Evolutionary conservation across 1,140 invertebrate genomes (phyloP).

Genomic region (Dendroctonus ponderosae): DNA sequence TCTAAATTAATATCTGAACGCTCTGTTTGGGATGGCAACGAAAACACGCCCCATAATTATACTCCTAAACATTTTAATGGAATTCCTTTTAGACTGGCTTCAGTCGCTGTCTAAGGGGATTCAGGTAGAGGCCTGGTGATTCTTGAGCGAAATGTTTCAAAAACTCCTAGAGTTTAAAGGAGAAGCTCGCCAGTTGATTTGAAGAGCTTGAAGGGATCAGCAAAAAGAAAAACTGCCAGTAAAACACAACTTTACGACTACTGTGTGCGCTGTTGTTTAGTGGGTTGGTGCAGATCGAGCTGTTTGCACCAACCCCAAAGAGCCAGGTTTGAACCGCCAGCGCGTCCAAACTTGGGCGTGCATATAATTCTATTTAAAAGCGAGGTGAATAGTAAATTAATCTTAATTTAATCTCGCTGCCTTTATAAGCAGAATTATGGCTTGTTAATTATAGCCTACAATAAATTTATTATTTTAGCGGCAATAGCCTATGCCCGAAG

Average conservation of each 20-base stretch:
- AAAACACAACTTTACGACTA: too few species aligned
- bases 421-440: slow-evolving; percentile 37
- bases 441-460: slow-evolving; percentile 35
- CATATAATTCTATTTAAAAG: slow-evolving; percentile 37
- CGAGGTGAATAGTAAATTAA: slow-evolving; percentile 37
- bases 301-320: slow-evolving; percentile 8
- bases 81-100: too few species aligned
- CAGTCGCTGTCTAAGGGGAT: too few species aligned
- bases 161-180: too few species aligned
- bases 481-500: slow-evolving; percentile 15
- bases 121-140: too few species aligned
- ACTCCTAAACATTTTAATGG: too few species aligned
- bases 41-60: too few species aligned
- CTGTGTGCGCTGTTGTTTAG: background rate
- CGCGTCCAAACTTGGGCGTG: slow-evolving; percentile 28
- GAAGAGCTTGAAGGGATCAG: too few species aligned
- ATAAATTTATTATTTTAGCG: slow-evolving; percentile 37
- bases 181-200: too few species aligned
- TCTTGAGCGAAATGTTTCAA: too few species aligned
- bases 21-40: too few species aligned
- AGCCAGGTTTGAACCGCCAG: slow-evolving; percentile 14
- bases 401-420: slow-evolving; percentile 36
- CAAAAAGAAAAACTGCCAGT: too few species aligned
- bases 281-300: background rate
- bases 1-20: slow-evolving; percentile 33